Percentiles rank a stretch among this genome's conserved stretches.
These are phyloP conservation scores for Tenebrosternarchus preto DNA, from an alignment of 2,113 vertebrate species.

Conservation along the genomic window DNA sequence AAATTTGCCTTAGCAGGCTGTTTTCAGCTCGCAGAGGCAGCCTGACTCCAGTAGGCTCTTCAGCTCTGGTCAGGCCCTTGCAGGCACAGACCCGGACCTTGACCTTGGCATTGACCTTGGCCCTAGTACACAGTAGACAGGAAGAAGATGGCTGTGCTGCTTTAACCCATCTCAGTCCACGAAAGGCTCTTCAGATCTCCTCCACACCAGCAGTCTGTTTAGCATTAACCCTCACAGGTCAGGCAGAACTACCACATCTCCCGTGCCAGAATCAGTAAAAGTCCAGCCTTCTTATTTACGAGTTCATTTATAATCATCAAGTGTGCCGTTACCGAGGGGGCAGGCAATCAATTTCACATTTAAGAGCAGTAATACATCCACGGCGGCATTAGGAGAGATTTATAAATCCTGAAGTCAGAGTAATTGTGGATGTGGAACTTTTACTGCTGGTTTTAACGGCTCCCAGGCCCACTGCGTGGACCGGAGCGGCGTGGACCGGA, in stretches of 20 bases:
- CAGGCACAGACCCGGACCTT: background rate
- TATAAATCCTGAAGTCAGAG: conserved; percentile 72
- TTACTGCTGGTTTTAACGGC: conserved; percentile 68
- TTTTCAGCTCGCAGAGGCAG: conserved; percentile 57
- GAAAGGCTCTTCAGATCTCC: conserved; percentile 22
- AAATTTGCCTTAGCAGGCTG: conserved; percentile 65
- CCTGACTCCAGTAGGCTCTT: background rate
- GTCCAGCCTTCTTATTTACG: conserved; percentile 61
- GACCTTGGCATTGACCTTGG: no score
- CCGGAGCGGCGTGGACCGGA: conserved; percentile 36
- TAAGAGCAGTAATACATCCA: conserved; percentile 70
- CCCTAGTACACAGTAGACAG: background rate
- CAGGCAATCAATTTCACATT: conserved; percentile 63
- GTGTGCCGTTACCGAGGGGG: conserved; percentile 61
- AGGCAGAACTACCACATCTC: conserved; percentile 55
- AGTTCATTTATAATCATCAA: conserved; percentile 69
- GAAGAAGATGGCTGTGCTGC: conserved; percentile 9
- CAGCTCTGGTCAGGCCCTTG: background rate
- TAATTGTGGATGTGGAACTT: conserved; percentile 72
- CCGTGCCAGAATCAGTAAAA: conserved; percentile 67
- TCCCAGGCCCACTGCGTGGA: conserved; percentile 61
- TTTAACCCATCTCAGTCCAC: conserved; percentile 37
- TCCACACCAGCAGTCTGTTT: conserved; percentile 55
- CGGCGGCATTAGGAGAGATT: conserved; percentile 67
- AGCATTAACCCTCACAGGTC: conserved; percentile 59